Conservation (phyloP, 2,113 vertebrate genomes). For the Emydura subglobosa region DNA sequence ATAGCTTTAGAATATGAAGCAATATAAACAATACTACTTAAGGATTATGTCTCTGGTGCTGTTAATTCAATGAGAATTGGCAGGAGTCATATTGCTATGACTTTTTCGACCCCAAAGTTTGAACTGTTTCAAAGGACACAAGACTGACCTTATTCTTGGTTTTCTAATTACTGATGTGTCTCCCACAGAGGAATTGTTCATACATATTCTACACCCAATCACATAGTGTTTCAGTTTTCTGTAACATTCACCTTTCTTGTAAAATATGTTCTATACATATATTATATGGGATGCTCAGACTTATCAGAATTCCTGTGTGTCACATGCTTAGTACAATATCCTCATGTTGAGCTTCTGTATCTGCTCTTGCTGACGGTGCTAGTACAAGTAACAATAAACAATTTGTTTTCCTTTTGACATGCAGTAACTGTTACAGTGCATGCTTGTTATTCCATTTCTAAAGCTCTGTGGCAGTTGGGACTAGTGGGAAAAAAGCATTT, state of each 20-base stretch:
- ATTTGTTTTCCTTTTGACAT: neutral
- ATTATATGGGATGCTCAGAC: neutral
- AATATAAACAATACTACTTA: neutral
- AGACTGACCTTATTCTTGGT: neutral
- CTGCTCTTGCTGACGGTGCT: neutral
- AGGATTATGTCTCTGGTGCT: neutral
- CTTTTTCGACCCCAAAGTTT: neutral
- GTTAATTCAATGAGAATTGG: neutral
- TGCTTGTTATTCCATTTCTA: neutral
- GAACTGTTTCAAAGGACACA: neutral
- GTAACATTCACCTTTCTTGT: neutral
- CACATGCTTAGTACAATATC: neutral
- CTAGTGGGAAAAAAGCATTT: neutral
- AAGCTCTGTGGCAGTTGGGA: neutral
- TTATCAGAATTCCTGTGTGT: neutral
- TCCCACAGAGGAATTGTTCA: neutral
- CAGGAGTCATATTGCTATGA: neutral
- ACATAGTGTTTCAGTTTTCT: neutral
- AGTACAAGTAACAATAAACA: neutral
- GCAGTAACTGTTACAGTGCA: neutral
- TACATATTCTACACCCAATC: neutral
- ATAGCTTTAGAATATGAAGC: neutral
- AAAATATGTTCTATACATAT: neutral
- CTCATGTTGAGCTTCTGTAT: neutral
- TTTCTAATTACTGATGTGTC: neutral